Evolutionary conservation across 2,113 vertebrate species (phyloP).

Genomic region (Balaeniceps rex): DNA sequence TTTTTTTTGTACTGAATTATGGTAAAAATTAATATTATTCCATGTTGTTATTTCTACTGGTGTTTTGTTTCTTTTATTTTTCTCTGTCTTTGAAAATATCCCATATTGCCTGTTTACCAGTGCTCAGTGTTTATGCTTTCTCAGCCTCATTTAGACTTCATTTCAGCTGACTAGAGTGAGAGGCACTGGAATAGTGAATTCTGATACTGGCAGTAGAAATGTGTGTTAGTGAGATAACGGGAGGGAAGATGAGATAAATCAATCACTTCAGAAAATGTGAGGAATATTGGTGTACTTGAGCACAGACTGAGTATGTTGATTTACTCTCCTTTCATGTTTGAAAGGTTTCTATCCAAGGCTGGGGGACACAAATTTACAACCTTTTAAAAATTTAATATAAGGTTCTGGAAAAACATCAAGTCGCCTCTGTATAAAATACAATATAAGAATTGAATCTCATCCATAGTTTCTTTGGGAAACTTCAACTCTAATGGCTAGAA

Average conservation of each 20-base stretch:
- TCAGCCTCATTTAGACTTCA: not conserved
- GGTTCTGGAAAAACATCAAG: not conserved
- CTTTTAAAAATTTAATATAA: not conserved
- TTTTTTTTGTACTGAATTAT: not conserved
- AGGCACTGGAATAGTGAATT: not conserved
- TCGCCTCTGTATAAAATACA: not conserved
- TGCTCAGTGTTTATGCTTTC: not conserved
- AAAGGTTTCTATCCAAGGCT: not conserved
- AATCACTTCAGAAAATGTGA: not conserved
- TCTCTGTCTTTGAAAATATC: not conserved
- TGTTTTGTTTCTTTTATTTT: not conserved
- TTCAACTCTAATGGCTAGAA: not conserved
- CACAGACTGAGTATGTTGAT: not conserved
- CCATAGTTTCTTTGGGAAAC: not conserved
- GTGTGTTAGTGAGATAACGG: not conserved
- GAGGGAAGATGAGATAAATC: not conserved
- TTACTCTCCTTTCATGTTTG: not conserved
- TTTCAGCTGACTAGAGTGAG: not conserved
- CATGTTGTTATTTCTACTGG: not conserved
- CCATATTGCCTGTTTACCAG: not conserved
- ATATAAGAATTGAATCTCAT: not conserved
- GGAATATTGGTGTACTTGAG: not conserved
- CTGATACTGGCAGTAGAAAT: not conserved
- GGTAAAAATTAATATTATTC: not conserved
- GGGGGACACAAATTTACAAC: not conserved